phyloP scores from a whole-genome alignment of 2,797 vertebrate genomes.

The Helostoma temminkii region DNA sequence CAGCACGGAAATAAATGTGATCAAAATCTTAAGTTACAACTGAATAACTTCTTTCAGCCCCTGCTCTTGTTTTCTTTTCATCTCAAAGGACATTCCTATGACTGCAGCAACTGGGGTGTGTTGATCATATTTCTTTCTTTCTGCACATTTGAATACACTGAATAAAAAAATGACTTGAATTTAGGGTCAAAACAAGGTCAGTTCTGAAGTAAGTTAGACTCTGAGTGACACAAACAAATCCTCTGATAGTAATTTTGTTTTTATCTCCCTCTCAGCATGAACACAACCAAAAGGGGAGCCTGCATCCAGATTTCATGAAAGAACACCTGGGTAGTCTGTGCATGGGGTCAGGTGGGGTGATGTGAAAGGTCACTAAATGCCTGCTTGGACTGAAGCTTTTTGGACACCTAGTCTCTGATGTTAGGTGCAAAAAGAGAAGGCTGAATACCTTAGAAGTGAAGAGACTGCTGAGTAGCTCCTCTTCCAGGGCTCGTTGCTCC shows the following conservation, averaged over 20 bases:
- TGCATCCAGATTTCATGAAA: slow-evolving; percentile 33
- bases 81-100: neutral
- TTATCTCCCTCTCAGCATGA: slow-evolving; percentile 4
- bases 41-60: slow-evolving; percentile 6
- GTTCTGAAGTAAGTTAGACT: neutral
- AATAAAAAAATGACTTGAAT: neutral
- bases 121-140: neutral
- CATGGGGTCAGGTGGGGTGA: neutral
- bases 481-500: slow-evolving; percentile 89
- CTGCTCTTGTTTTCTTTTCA: slow-evolving; percentile 1
- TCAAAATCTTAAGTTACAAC: slow-evolving; percentile 12
- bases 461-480: slow-evolving; percentile 92
- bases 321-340: slow-evolving; percentile 33
- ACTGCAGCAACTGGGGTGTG: neutral
- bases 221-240: neutral
- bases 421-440: slow-evolving; percentile 54
- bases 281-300: neutral
- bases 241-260: neutral
- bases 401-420: slow-evolving; percentile 25
- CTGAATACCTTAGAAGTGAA: slow-evolving; percentile 90
- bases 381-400: neutral
- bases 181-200: neutral
- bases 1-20: slow-evolving; percentile 13
- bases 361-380: neutral
- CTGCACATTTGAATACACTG: neutral